Percentiles rank a stretch among this genome's conserved stretches.
phyloP scores from a whole-genome alignment of 92 coral and sea anemone species.

The Palythoa grandiflora region DNA sequence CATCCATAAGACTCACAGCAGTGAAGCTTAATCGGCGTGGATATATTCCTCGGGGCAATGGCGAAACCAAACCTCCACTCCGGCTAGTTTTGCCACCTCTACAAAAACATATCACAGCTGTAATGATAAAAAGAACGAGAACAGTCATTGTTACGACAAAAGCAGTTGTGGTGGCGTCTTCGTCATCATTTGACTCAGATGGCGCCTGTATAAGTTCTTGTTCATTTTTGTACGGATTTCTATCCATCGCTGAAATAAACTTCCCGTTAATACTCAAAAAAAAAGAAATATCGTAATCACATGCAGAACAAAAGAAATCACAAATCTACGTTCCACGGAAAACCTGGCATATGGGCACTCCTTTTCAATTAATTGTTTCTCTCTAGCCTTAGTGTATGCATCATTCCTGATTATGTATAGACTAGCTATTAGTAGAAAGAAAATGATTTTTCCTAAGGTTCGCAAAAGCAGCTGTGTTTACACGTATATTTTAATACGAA shows the following conservation, averaged over 20 bases:
- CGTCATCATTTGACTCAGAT: not conserved
- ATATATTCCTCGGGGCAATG: conserved; percentile 16
- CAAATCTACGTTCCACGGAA: not conserved
- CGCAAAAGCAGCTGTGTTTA: conserved; percentile 33
- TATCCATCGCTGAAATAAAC: not conserved
- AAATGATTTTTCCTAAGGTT: not conserved
- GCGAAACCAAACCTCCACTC: conserved; percentile 21
- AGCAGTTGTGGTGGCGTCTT: conserved; percentile 22
- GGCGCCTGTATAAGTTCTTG: conserved; percentile 1
- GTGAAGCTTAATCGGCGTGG: conserved; percentile 27
- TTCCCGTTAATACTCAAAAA: not conserved
- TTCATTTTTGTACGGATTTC: conserved; percentile 12
- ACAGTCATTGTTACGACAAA: conserved; percentile 35
- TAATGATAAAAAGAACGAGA: conserved; percentile 32
- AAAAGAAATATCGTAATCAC: not conserved
- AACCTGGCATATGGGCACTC: not conserved
- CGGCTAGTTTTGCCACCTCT: conserved; percentile 31
- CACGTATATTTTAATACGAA: not conserved
- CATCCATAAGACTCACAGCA: conserved; percentile 25
- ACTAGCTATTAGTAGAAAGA: not conserved
- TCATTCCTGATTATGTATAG: not conserved
- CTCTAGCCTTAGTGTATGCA: not conserved
- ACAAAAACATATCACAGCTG: conserved; percentile 39
- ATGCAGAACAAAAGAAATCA: not conserved
- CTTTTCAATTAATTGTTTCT: not conserved